Percentiles rank a stretch among this genome's conserved stretches.
Evolutionary conservation across 1,140 invertebrate genomes (phyloP).

Genomic region (Pseudomyrmex pallidus): DNA sequence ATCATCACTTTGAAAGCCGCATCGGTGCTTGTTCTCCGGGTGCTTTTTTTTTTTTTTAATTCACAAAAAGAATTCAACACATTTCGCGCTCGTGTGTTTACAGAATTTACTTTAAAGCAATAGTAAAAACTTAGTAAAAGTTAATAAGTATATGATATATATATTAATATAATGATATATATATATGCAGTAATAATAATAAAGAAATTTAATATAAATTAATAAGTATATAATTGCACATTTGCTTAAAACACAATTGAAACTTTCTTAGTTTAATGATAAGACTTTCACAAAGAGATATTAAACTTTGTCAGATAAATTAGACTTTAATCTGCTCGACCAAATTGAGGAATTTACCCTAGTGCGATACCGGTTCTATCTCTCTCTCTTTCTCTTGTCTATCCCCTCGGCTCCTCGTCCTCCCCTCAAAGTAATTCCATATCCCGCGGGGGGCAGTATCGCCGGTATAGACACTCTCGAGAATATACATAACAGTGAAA

Average conservation of each 20-base stretch:
- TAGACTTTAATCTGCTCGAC: constrained; percentile 23
- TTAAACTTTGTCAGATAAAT: constrained; percentile 26
- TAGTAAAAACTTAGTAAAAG: too few relatives aligned
- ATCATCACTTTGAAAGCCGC: background rate
- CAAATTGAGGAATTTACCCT: constrained; percentile 2
- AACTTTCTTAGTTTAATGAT: background rate
- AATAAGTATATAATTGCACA: constrained; percentile 1
- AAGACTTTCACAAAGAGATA: background rate
- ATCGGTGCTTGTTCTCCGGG: too few relatives aligned
- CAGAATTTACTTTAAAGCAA: too few relatives aligned
- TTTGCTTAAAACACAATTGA: background rate
- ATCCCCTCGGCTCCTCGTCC: background rate
- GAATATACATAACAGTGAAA: constrained; percentile 1
- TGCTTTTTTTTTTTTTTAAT: too few relatives aligned
- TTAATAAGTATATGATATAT: too few relatives aligned
- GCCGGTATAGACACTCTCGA: background rate
- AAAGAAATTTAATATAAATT: background rate
- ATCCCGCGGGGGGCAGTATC: background rate
- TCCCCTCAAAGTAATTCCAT: constrained; percentile 17
- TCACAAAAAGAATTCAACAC: too few relatives aligned
- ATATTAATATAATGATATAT: too few relatives aligned
- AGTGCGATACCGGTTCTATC: constrained; percentile 5
- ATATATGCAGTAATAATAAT: background rate
- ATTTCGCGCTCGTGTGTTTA: too few relatives aligned
- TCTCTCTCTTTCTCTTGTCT: background rate